These are phyloP conservation scores for Meriones psammophilus DNA, from an alignment of 2,797 vertebrate genomes.

Conservation along the genomic window DNA sequence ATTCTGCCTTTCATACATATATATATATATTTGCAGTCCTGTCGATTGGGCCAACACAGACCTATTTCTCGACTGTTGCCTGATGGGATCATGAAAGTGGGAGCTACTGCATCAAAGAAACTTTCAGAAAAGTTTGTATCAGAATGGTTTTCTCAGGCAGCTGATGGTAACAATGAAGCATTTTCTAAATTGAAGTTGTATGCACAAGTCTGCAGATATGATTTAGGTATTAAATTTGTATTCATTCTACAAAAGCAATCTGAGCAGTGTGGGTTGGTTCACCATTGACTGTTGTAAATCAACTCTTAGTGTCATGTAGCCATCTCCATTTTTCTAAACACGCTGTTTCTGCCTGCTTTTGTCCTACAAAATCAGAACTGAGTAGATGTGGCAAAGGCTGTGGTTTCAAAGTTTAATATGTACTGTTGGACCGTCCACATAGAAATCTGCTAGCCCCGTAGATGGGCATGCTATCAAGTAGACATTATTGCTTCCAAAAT, in stretches of 20 bases:
- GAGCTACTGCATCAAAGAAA: slow-evolving; percentile 93
- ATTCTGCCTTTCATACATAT: slow-evolving; percentile 56
- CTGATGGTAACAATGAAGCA: slow-evolving; percentile 94
- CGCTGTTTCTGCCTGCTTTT: slow-evolving; percentile 54
- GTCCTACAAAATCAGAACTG: slow-evolving; percentile 48
- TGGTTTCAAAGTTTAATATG: slow-evolving; percentile 36
- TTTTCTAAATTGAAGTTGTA: slow-evolving; percentile 98
- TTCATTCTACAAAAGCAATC: slow-evolving; percentile 52
- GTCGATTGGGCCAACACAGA: slow-evolving; percentile 98
- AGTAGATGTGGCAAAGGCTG: slow-evolving; percentile 47
- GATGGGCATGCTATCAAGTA: background rate
- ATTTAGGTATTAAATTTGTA: slow-evolving; percentile 92
- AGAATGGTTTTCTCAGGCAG: slow-evolving; percentile 97
- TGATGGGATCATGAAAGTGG: slow-evolving; percentile 97
- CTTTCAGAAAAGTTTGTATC: slow-evolving; percentile 95
- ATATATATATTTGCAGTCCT: slow-evolving; percentile 91
- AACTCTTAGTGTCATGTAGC: slow-evolving; percentile 52
- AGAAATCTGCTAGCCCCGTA: background rate
- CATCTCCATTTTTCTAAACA: slow-evolving; percentile 50
- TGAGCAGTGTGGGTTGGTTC: background rate
- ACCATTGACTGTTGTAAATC: slow-evolving; percentile 62
- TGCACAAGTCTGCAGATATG: slow-evolving; percentile 98
- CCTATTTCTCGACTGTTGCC: slow-evolving; percentile 97
- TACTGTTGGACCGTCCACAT: slow-evolving; percentile 17
- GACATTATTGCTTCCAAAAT: slow-evolving; percentile 50